These are phyloP conservation scores for Brotula barbata DNA, from an alignment of 2,797 vertebrate genomes.

Conservation along the genomic window DNA sequence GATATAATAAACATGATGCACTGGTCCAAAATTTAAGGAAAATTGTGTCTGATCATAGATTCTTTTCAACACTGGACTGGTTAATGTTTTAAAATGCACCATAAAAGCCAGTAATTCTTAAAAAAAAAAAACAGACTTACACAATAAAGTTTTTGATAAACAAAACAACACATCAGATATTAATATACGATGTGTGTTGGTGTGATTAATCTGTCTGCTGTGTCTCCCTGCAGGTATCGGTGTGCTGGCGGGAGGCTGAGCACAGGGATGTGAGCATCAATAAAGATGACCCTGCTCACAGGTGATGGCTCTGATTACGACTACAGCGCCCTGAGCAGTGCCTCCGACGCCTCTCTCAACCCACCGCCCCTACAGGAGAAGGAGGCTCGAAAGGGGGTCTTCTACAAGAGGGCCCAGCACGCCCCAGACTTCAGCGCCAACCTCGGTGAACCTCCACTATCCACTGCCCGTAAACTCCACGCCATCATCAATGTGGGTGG, in stretches of 20 bases:
- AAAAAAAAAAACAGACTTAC: too few relatives aligned
- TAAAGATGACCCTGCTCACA: conserved; percentile 93
- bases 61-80: too few relatives aligned
- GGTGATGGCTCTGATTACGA: conserved; percentile 98
- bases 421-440: conserved; percentile 72
- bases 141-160: too few relatives aligned
- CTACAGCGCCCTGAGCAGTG: conserved; percentile 94
- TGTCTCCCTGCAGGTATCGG: conserved; percentile 35
- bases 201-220: background rate
- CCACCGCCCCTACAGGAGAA: conserved; percentile 83
- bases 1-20: too few relatives aligned
- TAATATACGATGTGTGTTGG: background rate
- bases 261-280: conserved; percentile 84
- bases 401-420: conserved; percentile 89
- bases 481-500: conserved; percentile 98
- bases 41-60: too few relatives aligned
- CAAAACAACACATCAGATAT: too few relatives aligned
- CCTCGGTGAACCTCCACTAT: conserved; percentile 46
- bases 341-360: conserved; percentile 88
- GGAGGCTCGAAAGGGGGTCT: conserved; percentile 88
- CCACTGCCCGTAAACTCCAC: conserved; percentile 82
- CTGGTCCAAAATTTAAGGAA: too few relatives aligned
- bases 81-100: too few relatives aligned
- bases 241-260: conserved; percentile 36
- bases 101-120: too few relatives aligned